Percentiles rank a stretch among this genome's conserved stretches.
phyloP scores from a whole-genome alignment of 2,888 invertebrate genomes.

The Sphaeridia pumilis region DNA sequence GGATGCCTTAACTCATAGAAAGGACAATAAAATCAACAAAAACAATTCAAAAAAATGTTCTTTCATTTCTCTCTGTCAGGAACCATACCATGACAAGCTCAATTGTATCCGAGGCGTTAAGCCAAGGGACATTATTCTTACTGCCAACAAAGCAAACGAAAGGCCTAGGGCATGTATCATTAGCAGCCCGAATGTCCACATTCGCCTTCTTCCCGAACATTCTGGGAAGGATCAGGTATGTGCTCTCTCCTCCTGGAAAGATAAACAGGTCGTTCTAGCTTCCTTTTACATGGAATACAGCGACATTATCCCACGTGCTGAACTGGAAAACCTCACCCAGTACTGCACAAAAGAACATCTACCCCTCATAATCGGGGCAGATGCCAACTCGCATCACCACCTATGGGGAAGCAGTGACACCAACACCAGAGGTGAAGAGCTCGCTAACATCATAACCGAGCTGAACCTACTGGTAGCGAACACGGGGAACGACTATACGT shows the following conservation, averaged over 20 bases:
- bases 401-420: not conserved
- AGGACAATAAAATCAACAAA: no score
- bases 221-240: no score
- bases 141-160: no score
- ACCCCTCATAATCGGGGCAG: not conserved
- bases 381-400: not conserved
- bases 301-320: not conserved
- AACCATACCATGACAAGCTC: no score
- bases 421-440: not conserved
- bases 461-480: not conserved
- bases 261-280: not conserved
- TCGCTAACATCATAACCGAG: not conserved
- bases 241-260: no score
- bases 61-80: no score
- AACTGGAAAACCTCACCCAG: not conserved
- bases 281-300: not conserved
- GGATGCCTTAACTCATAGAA: no score
- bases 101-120: no score
- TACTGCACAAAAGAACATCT: not conserved
- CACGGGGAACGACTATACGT: not conserved
- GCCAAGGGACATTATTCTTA: no score
- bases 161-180: not conserved
- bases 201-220: no score
- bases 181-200: not conserved
- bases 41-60: no score